Evolutionary conservation across 2,113 vertebrate genomes (phyloP).

Genomic region (Serilophus lunatus): DNA sequence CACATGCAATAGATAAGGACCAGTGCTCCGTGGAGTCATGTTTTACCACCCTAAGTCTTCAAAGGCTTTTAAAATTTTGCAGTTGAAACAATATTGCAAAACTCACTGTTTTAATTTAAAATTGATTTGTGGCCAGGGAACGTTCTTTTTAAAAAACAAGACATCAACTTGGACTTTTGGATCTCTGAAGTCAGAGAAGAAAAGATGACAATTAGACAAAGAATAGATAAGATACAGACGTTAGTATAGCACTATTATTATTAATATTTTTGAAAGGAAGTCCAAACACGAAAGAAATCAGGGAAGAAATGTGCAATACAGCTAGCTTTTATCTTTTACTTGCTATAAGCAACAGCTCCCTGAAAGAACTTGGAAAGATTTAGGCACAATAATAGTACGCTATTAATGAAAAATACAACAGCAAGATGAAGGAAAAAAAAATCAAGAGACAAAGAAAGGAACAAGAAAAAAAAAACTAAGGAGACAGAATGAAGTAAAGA

Average conservation of each 20-base stretch:
- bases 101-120: neutral
- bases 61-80: neutral
- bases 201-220: neutral
- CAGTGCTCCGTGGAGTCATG: neutral
- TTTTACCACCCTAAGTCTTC: neutral
- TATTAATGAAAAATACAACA: slow-evolving; percentile 32
- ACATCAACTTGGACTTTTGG: neutral
- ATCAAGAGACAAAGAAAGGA: slow-evolving; percentile 1
- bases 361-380: slow-evolving; percentile 33
- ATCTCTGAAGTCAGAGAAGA: neutral
- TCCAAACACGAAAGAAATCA: slow-evolving; percentile 48
- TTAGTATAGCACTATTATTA: neutral
- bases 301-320: neutral
- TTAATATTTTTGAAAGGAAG: slow-evolving; percentile 11
- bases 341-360: neutral
- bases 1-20: neutral
- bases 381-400: neutral
- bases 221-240: neutral
- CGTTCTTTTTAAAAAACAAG: neutral
- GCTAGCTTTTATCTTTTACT: slow-evolving; percentile 43
- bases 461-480: neutral
- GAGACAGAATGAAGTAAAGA: neutral
- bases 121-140: neutral
- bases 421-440: slow-evolving; percentile 16
- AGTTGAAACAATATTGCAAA: neutral